Evolutionary conservation across 1,140 invertebrate species (phyloP).

Genomic region (Argopecten irradians): DNA sequence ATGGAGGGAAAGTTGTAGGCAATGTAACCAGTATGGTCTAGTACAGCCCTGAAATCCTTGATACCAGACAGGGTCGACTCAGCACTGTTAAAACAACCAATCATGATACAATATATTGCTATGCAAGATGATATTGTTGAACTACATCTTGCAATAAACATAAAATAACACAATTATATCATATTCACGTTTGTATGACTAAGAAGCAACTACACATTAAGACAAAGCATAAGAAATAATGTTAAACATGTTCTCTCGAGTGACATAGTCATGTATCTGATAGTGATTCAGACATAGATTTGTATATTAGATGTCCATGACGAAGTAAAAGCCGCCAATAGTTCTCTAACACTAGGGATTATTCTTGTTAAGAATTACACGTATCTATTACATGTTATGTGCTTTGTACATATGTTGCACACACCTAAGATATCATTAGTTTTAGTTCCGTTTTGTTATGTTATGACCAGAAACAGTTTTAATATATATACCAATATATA

Average conservation of each 20-base stretch:
- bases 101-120: neutral
- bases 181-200: neutral
- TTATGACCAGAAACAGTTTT: too few relatives aligned
- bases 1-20: constrained; percentile 52
- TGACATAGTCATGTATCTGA: neutral
- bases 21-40: constrained; percentile 48
- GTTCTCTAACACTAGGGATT: too few relatives aligned
- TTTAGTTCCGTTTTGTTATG: too few relatives aligned
- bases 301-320: too few relatives aligned
- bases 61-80: constrained; percentile 40
- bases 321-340: too few relatives aligned
- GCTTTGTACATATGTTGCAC: too few relatives aligned
- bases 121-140: neutral
- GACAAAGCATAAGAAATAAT: neutral
- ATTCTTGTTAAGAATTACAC: too few relatives aligned
- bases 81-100: constrained; percentile 41
- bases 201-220: neutral
- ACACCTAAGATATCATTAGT: too few relatives aligned
- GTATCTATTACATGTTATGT: too few relatives aligned
- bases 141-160: neutral
- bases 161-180: neutral
- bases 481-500: too few relatives aligned
- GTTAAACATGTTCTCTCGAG: neutral
- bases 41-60: constrained; percentile 40
- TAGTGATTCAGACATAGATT: too few relatives aligned